Evolutionary conservation across 2,888 invertebrate species (phyloP), one percentile per base, ranked within the genome.

Genomic region (Nebria brevicollis): DNA sequence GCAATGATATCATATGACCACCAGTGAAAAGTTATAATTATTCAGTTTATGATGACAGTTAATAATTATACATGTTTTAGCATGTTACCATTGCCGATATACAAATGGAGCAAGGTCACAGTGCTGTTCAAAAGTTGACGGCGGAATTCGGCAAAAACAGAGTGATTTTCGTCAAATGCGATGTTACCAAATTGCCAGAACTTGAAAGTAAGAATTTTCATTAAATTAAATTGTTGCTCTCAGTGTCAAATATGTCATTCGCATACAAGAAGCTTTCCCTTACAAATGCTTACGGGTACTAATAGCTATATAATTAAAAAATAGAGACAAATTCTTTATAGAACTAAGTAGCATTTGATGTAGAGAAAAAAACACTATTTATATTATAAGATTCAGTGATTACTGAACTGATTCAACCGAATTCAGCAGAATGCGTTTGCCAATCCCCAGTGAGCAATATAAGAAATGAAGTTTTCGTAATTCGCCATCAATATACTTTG

Each of bases 111-210:
- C 85, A 84, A 81, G 94, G 94, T 20, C 93, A 93, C 84, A 91
- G 92, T 85, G 90, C 94, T 54, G 91, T 91, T 0, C 91, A 92
- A 79, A 91, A 92, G 80, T 88, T 94, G 34, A 91, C 92, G 20
- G 90, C 91, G 42, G 92, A 92, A 86, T 93, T 92, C 86, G 94
- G 94, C 66, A 91, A 93, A 83, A 93, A 93, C 86, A 92, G 92
- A 82, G 93, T 93, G 2, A 88, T 94, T 82, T 95, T 94, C 86
- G 93, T 94, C 84, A 92, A 92, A 82, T 93, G 94, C 84, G 94
- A 94, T 86, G 94, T 94, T 83, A 94, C 94, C 0, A 94, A 94
- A 87, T 93, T 93, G 85, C 92, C 92, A 25, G 93, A 94, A 87
- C 93, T 94, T 85, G 94, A 94, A 90, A 93, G 94, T 94, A 87